A percentile compares a stretch with the other conserved stretches of the same genome.
Evolutionary conservation across 1,140 invertebrate species (phyloP).

Genomic region (Aethina tumida): DNA sequence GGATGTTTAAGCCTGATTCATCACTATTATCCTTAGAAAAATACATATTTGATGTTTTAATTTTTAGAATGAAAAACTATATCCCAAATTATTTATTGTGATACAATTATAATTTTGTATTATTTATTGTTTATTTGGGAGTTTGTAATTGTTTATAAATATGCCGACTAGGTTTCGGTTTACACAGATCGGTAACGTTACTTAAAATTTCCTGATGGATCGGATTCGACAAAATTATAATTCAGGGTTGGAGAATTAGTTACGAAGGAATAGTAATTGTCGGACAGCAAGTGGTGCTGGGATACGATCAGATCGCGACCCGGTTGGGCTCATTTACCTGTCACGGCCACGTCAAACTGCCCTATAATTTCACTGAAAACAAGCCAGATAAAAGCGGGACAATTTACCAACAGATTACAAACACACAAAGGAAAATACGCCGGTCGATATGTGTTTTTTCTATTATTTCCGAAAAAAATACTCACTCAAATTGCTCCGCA

Average conservation of each 20-base stretch:
- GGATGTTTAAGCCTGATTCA: too few species aligned
- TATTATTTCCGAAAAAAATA: conserved; percentile 14
- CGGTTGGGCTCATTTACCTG: conserved; percentile 21
- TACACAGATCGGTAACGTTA: too few species aligned
- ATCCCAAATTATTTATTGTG: too few species aligned
- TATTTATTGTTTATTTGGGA: conserved; percentile 1
- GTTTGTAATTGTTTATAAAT: not conserved
- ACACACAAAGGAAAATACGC: conserved; percentile 14
- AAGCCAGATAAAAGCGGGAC: conserved; percentile 16
- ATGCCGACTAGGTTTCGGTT: not conserved
- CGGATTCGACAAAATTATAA: conserved; percentile 6
- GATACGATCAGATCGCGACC: conserved; percentile 13
- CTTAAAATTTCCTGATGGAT: too few species aligned
- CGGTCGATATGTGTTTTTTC: conserved; percentile 13
- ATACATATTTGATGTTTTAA: too few species aligned
- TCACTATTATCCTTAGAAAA: too few species aligned
- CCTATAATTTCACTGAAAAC: conserved; percentile 24
- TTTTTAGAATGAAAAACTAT: too few species aligned
- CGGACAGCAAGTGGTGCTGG: conserved; percentile 12
- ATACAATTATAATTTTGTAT: conserved; percentile 5
- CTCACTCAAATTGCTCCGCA: conserved; percentile 8
- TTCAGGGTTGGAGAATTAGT: conserved; percentile 9
- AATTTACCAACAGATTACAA: conserved; percentile 22
- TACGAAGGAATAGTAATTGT: conserved; percentile 13
- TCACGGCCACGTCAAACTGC: conserved; percentile 24